Conservation (phyloP, 2,797 vertebrate species). For the Enteromius argenteus region DNA sequence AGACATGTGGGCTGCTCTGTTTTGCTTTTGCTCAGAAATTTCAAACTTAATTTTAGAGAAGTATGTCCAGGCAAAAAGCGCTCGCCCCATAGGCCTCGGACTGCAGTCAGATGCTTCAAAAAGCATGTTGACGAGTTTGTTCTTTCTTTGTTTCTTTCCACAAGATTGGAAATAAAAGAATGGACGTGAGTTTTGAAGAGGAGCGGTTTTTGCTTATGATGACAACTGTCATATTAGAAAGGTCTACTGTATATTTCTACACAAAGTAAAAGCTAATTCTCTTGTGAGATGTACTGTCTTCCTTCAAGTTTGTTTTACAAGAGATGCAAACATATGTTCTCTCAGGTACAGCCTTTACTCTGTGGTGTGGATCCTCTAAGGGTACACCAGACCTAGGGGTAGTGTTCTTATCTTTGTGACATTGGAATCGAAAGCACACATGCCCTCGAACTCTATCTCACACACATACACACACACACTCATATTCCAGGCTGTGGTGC, state of each 20-base stretch:
- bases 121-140: constrained; percentile 39
- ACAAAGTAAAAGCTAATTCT: constrained; percentile 37
- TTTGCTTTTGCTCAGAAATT: constrained; percentile 59
- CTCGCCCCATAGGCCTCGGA: constrained; percentile 44
- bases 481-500: background rate
- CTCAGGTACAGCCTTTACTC: constrained; percentile 41
- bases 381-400: constrained; percentile 42
- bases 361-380: constrained; percentile 41
- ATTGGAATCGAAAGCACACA: constrained; percentile 4
- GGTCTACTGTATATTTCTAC: background rate
- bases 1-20: constrained; percentile 56
- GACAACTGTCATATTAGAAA: constrained; percentile 24
- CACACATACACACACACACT: background rate
- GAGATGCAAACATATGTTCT: constrained; percentile 45
- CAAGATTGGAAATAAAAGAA: background rate
- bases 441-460: background rate
- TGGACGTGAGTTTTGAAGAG: background rate
- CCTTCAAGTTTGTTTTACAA: constrained; percentile 36
- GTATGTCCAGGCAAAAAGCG: constrained; percentile 56
- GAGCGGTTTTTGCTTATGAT: background rate
- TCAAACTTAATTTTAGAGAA: constrained; percentile 59
- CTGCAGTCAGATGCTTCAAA: constrained; percentile 57
- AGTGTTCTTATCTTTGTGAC: constrained; percentile 30
- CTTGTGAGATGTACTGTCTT: constrained; percentile 30
- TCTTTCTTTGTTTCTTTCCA: constrained; percentile 22